Conservation (phyloP, 1,140 invertebrate species). For the Drosophila yakuba region DNA sequence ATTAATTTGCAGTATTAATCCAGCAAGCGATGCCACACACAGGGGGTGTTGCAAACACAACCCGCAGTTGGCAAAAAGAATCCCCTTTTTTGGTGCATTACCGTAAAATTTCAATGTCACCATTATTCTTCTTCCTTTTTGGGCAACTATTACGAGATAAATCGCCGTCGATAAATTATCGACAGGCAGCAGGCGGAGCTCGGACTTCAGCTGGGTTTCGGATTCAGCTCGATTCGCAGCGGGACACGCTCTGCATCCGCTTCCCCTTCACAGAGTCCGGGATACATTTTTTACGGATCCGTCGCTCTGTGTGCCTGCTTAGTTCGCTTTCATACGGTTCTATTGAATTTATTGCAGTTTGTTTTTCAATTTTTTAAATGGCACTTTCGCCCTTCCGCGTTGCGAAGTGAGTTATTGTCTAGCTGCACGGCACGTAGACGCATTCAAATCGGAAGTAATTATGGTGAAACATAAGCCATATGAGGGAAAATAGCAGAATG, state of each 20-base stretch:
- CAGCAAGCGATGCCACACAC: slow-evolving; percentile 17
- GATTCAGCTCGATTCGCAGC: slow-evolving; percentile 45
- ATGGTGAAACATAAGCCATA: slow-evolving; percentile 19
- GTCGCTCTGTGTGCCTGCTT: slow-evolving; percentile 31
- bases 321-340: slow-evolving; percentile 46
- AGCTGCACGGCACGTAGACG: slow-evolving; percentile 32
- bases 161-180: slow-evolving; percentile 79
- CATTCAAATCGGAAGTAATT: slow-evolving; percentile 57
- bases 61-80: slow-evolving; percentile 39
- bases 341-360: slow-evolving; percentile 77
- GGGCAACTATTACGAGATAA: slow-evolving; percentile 75
- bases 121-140: slow-evolving; percentile 48
- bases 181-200: slow-evolving; percentile 59
- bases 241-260: slow-evolving; percentile 50
- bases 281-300: slow-evolving; percentile 26
- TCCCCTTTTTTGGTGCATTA: slow-evolving; percentile 55
- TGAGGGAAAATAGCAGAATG: neutral
- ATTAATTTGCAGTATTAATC: slow-evolving; percentile 79
- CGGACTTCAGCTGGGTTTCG: slow-evolving; percentile 18
- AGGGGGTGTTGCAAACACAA: slow-evolving; percentile 2
- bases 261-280: slow-evolving; percentile 18
- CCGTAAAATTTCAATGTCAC: slow-evolving; percentile 79
- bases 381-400: slow-evolving; percentile 36
- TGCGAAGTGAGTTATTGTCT: slow-evolving; percentile 60
- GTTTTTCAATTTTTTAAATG: slow-evolving; percentile 80